Evolutionary conservation across 2,113 vertebrate species (phyloP).

Genomic region (Phalacrocorax aristotelis): DNA sequence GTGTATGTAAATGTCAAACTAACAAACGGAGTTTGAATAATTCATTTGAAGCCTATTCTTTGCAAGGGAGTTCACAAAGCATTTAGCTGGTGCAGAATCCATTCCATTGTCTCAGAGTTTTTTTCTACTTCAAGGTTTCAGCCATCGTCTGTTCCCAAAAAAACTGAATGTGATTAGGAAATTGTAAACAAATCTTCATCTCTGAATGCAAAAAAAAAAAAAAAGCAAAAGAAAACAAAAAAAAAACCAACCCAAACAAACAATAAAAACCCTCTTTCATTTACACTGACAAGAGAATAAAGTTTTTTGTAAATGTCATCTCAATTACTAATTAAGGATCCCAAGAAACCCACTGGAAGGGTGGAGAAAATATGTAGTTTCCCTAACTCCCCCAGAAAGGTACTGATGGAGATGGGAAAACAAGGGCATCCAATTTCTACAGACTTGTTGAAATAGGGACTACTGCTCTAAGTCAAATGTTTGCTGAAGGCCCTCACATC

Average conservation of each 20-base stretch:
- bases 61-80: neutral
- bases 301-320: neutral
- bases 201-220: neutral
- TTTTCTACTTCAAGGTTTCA: neutral
- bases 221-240: neutral
- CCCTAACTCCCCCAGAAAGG: neutral
- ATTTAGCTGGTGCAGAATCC: neutral
- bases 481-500: neutral
- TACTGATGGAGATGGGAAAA: neutral
- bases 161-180: neutral
- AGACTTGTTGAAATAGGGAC: neutral
- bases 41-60: neutral
- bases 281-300: neutral
- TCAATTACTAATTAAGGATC: neutral
- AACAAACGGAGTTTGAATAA: neutral
- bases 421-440: neutral
- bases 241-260: neutral
- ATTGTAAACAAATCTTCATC: neutral
- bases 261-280: rapidly evolving
- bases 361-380: neutral
- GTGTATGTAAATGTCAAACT: neutral
- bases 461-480: neutral
- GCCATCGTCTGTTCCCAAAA: neutral
- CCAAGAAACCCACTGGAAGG: neutral
- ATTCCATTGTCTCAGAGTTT: neutral